These are phyloP conservation scores for Camelus dromedarius DNA, from an alignment of 2,113 vertebrate genomes.

Conservation along the genomic window DNA sequence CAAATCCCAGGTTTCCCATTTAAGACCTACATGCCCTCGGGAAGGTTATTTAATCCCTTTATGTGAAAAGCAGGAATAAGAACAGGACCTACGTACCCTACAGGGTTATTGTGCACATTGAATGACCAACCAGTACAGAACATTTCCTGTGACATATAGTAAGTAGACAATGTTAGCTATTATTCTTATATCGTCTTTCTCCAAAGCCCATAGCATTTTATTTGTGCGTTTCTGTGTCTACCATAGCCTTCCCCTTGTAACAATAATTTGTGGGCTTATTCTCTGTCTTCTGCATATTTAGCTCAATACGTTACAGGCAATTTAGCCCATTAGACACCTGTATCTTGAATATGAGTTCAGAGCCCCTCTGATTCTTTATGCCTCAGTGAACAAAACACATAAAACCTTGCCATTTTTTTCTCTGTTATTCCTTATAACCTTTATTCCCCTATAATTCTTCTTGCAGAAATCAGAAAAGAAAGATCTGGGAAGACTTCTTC, in stretches of 20 bases:
- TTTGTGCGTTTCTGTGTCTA: neutral
- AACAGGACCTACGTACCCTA: neutral
- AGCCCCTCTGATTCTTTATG: neutral
- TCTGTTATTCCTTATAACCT: neutral
- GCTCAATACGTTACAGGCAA: neutral
- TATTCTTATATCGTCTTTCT: neutral
- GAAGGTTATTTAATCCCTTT: neutral
- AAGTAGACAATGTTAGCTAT: neutral
- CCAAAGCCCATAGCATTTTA: neutral
- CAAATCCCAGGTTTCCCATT: neutral
- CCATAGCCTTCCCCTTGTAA: neutral
- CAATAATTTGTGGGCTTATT: neutral
- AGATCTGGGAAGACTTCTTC: slow-evolving; percentile 81
- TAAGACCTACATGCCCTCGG: neutral
- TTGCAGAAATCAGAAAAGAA: slow-evolving; percentile 85
- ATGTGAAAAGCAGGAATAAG: neutral
- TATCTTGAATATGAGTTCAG: neutral
- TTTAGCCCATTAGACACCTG: neutral
- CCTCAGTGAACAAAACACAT: neutral
- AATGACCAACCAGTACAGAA: neutral
- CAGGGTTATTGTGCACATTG: neutral
- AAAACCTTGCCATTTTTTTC: neutral
- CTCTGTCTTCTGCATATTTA: neutral
- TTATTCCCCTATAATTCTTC: slow-evolving; percentile 4
- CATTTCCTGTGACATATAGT: neutral